A percentile compares a stretch with the other conserved stretches of the same genome.
Conservation (phyloP, 23 tunicate genomes). For the Phallusia fumigata region DNA sequence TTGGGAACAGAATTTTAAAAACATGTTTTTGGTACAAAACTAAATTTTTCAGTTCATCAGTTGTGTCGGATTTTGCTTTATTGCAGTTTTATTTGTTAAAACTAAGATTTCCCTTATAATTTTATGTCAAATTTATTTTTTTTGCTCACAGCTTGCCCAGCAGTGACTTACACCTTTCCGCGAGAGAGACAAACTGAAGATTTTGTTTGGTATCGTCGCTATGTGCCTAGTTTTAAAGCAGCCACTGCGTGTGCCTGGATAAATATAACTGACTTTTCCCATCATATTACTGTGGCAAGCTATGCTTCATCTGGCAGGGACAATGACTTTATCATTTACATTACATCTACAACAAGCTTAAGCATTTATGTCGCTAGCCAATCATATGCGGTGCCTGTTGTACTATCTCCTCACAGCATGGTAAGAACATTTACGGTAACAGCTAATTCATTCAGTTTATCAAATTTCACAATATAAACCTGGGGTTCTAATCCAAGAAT, state of each 20-base stretch:
- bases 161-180: background rate
- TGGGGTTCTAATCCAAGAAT: too few relatives aligned
- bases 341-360: background rate
- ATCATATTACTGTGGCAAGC: background rate
- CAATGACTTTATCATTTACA: background rate
- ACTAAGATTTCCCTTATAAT: too few relatives aligned
- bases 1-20: too few relatives aligned
- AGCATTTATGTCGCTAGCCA: background rate
- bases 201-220: background rate
- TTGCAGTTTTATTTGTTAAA: too few relatives aligned
- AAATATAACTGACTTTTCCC: background rate
- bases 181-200: background rate
- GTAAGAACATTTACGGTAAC: background rate
- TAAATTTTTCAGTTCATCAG: too few relatives aligned
- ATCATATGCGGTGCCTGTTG: background rate
- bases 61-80: too few relatives aligned
- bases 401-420: background rate
- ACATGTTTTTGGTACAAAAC: too few relatives aligned
- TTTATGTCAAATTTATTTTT: background rate
- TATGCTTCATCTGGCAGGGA: background rate
- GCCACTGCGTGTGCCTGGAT: background rate
- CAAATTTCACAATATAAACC: too few relatives aligned
- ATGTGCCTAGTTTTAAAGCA: conserved; percentile 4
- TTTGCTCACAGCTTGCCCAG: background rate
- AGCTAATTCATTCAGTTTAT: too few relatives aligned